Evolutionary conservation across 2,113 vertebrate genomes (phyloP).

Genomic region (Labeo rohita): DNA sequence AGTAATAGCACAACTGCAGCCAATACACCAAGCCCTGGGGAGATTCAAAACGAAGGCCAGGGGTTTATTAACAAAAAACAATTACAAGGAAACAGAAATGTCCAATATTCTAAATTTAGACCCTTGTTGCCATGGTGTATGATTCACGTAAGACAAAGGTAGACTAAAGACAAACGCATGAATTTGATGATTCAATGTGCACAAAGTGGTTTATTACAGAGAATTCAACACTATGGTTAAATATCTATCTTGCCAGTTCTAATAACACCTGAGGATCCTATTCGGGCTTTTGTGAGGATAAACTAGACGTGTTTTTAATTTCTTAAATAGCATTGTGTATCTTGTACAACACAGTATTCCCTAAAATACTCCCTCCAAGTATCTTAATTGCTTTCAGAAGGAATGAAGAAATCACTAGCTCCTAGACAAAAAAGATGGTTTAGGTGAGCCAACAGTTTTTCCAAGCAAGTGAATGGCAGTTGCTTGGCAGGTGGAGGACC

Average conservation of each 20-base stretch:
- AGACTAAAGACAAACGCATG: background rate
- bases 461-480: background rate
- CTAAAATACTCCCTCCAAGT: background rate
- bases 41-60: constrained; percentile 22
- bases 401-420: background rate
- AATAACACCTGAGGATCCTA: background rate
- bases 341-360: background rate
- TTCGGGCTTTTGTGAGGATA: background rate
- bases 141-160: background rate
- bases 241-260: background rate
- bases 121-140: constrained; percentile 25
- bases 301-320: background rate
- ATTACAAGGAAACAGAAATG: constrained; percentile 33
- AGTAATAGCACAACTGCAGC: constrained; percentile 20
- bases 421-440: background rate
- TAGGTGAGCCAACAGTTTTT: background rate
- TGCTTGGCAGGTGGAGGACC: background rate
- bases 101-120: constrained; percentile 27
- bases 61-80: constrained; percentile 38
- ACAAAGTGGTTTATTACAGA: background rate
- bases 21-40: constrained; percentile 7
- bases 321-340: background rate
- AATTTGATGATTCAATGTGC: background rate
- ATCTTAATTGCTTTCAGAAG: background rate
- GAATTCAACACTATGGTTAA: background rate